Percentiles rank a stretch among this genome's conserved stretches.
Evolutionary conservation across 2,113 vertebrate genomes (phyloP).

Genomic region (Phalacrocorax aristotelis): DNA sequence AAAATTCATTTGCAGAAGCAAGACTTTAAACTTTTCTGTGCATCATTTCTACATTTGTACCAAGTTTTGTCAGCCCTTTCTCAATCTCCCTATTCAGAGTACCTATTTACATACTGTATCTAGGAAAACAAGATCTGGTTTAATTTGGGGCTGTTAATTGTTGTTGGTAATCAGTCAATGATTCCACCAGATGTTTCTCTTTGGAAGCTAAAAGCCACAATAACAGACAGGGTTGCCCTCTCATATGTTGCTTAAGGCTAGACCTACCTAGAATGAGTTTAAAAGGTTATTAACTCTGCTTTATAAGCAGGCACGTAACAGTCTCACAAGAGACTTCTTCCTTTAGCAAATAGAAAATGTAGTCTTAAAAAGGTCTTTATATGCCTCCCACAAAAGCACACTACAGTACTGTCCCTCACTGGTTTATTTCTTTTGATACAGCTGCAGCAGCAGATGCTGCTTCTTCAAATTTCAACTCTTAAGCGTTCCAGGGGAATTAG

Average conservation of each 20-base stretch:
- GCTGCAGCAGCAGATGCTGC: not conserved
- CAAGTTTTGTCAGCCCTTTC: not conserved
- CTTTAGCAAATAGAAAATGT: not conserved
- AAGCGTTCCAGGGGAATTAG: not conserved
- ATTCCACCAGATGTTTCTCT: not conserved
- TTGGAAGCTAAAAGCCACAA: not conserved
- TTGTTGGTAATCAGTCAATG: not conserved
- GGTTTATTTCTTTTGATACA: not conserved
- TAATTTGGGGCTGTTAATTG: not conserved
- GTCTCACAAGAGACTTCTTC: not conserved
- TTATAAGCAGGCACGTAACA: not conserved
- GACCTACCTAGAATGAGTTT: not conserved
- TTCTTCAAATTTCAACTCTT: not conserved
- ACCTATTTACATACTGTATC: not conserved
- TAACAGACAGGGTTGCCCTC: not conserved
- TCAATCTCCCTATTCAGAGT: not conserved
- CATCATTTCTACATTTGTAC: not conserved
- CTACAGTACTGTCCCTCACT: not conserved
- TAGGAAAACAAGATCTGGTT: not conserved
- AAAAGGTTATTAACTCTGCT: not conserved
- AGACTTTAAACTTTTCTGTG: not conserved
- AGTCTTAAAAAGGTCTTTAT: not conserved
- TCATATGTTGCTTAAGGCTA: not conserved
- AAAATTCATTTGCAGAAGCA: not conserved
- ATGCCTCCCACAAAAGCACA: not conserved